Base-by-base conservation (phyloP, 2,888 invertebrate genomes). In the Drosophila demipolita region DNA sequence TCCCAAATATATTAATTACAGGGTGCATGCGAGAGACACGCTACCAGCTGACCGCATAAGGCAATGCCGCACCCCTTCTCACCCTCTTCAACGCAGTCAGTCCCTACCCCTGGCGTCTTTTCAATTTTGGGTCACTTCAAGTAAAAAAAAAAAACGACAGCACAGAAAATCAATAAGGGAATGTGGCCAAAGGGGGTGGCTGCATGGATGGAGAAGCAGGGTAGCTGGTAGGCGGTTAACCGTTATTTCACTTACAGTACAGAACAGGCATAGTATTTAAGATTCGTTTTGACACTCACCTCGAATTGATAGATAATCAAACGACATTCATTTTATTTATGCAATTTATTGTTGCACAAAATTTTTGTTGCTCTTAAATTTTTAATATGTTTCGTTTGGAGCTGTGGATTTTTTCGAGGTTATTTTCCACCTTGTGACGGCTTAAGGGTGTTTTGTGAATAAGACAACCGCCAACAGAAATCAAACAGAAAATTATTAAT, bases 251-350 rank as follows among this genome's bases (percentile, higher is more conserved):
- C 42, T 17, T 17, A 12, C 35, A 40, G 23, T 45, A 26, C 32
- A 40, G 29, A 49, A 17, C 17, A 42, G 35, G 15, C 26, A 15
- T 23, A 38, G 35, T 4, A 23, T 36, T 15, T 23, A n/a, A 48
- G 35, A 49, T 49, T 49, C 32, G 15, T 11, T 32, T 42, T 23
- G 15, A 9, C 29, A 50, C 95, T 95, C 94, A 97, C 97, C 96
- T 97, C 96, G 94, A 96, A 95, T 93, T 96, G 95, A 94, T 96
- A 95, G 32, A 95, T 95, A 96, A 94, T 96, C 96, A 95, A 96
- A 95, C 97, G 96, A 96, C 97, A 97, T 97, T 97, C 97, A 97
- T 97, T 96, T 95, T 95, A 93, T 89, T 78, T 83, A 75, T 83
- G 50, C 62, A 55, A 42, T 72, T 60, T 61, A 9, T 57, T 59